A percentile compares a stretch with the other conserved stretches of the same genome.
Evolutionary conservation across 1,140 invertebrate species (phyloP).

Genomic region (Brachionus angularis): DNA sequence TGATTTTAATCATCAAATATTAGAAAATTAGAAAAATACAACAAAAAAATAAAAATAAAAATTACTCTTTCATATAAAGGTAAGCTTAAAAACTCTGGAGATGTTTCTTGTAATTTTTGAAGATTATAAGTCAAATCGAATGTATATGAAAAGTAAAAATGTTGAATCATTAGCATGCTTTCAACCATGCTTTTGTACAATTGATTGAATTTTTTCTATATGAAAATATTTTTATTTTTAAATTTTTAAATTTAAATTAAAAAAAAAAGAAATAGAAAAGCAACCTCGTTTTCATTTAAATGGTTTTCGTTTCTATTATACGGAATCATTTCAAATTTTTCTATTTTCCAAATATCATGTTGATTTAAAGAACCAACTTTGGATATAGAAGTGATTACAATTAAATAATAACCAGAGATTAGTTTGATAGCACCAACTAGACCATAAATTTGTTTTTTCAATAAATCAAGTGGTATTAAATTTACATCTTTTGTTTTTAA

Average conservation of each 20-base stretch:
- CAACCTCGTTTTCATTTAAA: conserved; percentile 64
- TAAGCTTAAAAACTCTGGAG: conserved; percentile 22
- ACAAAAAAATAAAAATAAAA: conserved; percentile 79
- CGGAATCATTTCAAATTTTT: conserved; percentile 76
- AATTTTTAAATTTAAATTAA: neutral
- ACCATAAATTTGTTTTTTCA: conserved; percentile 74
- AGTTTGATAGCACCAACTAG: conserved; percentile 79
- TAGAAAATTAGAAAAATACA: conserved; percentile 68
- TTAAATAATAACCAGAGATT: conserved; percentile 74
- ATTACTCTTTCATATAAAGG: conserved; percentile 67
- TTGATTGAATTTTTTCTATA: conserved; percentile 36
- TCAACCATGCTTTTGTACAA: conserved; percentile 31
- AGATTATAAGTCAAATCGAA: conserved; percentile 92
- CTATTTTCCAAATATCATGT: conserved; percentile 78
- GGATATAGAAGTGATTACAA: conserved; percentile 79
- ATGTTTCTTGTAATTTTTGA: conserved; percentile 64
- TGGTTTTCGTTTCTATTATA: conserved; percentile 77
- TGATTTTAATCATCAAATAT: neutral
- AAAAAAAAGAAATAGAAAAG: neutral
- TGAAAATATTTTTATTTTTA: neutral
- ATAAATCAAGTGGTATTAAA: conserved; percentile 63
- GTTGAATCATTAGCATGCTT: conserved; percentile 9
- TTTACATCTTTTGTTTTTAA: neutral
- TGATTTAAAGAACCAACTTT: conserved; percentile 79
- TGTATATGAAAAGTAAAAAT: conserved; percentile 77